Conservation (phyloP, 2,113 vertebrate genomes). For the Salvator merianae region DNA sequence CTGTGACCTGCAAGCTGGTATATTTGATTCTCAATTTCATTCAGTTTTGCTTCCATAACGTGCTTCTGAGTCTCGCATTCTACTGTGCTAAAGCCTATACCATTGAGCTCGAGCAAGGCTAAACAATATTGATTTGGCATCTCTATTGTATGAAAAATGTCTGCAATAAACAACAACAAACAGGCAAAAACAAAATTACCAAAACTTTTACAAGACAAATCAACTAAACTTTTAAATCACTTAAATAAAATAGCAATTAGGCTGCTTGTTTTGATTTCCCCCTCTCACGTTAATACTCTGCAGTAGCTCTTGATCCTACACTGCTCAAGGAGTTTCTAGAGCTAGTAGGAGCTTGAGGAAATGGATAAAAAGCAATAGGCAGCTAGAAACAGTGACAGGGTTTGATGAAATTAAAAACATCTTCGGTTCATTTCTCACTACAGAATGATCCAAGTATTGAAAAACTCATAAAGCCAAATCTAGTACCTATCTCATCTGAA, state of each 20-base stretch:
- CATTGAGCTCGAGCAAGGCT: slow-evolving; percentile 93
- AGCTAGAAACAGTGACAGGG: neutral
- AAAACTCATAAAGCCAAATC: neutral
- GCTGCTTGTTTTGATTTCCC: neutral
- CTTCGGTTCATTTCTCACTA: neutral
- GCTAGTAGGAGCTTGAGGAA: neutral
- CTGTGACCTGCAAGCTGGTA: slow-evolving; percentile 89
- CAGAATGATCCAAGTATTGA: neutral
- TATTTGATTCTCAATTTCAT: slow-evolving; percentile 83
- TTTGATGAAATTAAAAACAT: neutral
- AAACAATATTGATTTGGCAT: slow-evolving; percentile 94
- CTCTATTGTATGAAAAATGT: slow-evolving; percentile 85
- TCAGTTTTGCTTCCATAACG: slow-evolving; percentile 92
- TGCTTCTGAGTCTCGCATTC: slow-evolving; percentile 92
- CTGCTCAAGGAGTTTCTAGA: neutral
- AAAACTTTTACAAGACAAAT: neutral
- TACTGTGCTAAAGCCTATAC: slow-evolving; percentile 89
- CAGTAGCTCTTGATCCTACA: neutral
- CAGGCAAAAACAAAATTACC: slow-evolving; percentile 6
- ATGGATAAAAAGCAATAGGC: neutral
- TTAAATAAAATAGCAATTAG: neutral
- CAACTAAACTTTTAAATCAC: neutral
- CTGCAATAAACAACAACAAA: slow-evolving; percentile 67
- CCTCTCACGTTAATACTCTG: neutral
- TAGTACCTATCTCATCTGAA: neutral